Evolutionary conservation across 2,888 invertebrate genomes (phyloP), one percentile per base, ranked within the genome.

Genomic region (Lithophane ornitopus): DNA sequence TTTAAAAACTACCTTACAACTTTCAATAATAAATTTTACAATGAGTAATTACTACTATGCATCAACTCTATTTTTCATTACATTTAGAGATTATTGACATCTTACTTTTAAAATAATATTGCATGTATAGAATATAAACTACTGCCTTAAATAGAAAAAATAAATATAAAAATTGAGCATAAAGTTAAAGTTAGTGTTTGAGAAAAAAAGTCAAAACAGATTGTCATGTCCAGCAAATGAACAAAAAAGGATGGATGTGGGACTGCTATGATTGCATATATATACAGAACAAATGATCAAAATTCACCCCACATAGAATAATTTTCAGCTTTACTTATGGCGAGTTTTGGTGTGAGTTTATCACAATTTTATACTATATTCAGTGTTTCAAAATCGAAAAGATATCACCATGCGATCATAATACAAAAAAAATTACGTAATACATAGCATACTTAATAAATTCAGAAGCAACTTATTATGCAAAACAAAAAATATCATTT

Each of bases 111-210:
- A 26, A 49, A 67, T 41, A 66, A 39, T 56, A 70, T 61, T 52
- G 9, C 41, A 76, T 59, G 39, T 56, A 70, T 61, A 44, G 9
- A 46, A 76, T 59, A 62, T 54, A 56, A 73, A 61, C 69, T 11
- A 49, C 34, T 63, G 52, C 39, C 28, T 7, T 52, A 34, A 22
- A 22, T 19, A 52, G 2, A 7, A 39, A 74, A 72, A 58, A 41
- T 41, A 67, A 82, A 61, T 68, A n/a, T 49, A 71, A 69, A 80
- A 75, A 75, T 79, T 83, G 83, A 82, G 81, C 81, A 71, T 58
- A 65, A 68, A 22, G 8, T 41, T 44, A 68, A 63, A 65, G 65
- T 41, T 69, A 74, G 41, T 66, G 46, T 74, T 28, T 34, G 34
- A 34, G 9, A 72, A 49, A 78, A 67, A 62, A 81, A 71, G 2